Evolutionary conservation across 1,140 invertebrate genomes (phyloP), one percentile per base, ranked within the genome.

Genomic region (Drosophila funebris): DNA sequence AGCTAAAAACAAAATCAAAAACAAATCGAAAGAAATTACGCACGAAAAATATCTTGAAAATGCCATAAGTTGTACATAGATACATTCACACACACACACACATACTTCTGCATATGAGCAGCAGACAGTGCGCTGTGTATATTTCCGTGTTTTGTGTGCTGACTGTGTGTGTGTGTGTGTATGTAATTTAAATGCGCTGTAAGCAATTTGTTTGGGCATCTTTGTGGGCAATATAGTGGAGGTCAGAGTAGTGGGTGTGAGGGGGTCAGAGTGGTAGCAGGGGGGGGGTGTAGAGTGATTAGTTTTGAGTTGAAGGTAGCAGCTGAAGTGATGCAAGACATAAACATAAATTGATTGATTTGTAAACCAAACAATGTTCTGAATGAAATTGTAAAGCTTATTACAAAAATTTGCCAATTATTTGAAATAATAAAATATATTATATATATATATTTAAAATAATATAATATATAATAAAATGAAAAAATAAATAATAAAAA

Each of bases 31-130:
- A 64, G 82, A 85, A 88, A 88, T 87, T 88, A 87, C 83, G 78
- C 83, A 88, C 83, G 79, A 83, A 83, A 87, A 87, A 82, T 83
- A 83, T 83, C 78, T 88, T 60, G 84, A 88, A 88, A 88, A 88
- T 88, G 84, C 83, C 79, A 88, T 89, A 88, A 88, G 83, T 79
- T 87, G 58, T 67, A 62, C 57, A 53, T 60, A 56, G 29, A 63
- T 31, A 53, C 41, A 44, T 14, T 13, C 33, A 57, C 57, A 63
- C 37, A 37, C 31, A 20, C 29, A 58, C 52, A 50, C 39, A 67
- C 14, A 52, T 41, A 60, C 56, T 36, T 4, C 4, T 24, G 31
- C 41, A 53, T 27, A 56, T 68, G 11, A 31, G 41, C 7, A 54
- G 39, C 39, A 41, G 39, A 41, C 39, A 16, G 60, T 53, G 73